Evolutionary conservation across 2,888 invertebrate species (phyloP).

Genomic region (Ornithoptera alexandrae): DNA sequence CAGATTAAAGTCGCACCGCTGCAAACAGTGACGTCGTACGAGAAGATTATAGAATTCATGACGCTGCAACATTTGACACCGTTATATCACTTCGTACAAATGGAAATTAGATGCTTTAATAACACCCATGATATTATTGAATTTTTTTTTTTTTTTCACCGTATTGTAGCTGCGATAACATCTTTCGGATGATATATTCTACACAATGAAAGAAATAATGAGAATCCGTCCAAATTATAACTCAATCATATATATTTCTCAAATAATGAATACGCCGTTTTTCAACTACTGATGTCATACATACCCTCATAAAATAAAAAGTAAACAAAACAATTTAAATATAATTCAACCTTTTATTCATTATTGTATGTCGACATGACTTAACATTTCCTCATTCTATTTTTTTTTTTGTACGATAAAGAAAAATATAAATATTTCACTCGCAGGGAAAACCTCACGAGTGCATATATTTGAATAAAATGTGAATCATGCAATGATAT

Average conservation of each 20-base stretch:
- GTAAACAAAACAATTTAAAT: no score
- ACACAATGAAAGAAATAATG: background rate
- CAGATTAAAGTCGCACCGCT: constrained; percentile 57
- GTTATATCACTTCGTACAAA: constrained; percentile 57
- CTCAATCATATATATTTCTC: no score
- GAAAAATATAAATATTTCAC: constrained; percentile 4
- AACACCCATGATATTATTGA: no score
- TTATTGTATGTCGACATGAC: background rate
- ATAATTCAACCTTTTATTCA: background rate
- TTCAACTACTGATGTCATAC: no score
- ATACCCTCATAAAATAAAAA: no score
- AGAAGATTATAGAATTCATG: constrained; percentile 61
- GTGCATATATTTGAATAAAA: constrained; percentile 31
- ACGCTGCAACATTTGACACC: constrained; percentile 63
- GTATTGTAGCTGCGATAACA: no score
- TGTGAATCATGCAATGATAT: constrained; percentile 26
- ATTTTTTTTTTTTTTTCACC: no score
- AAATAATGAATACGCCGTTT: no score
- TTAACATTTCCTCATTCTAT: background rate
- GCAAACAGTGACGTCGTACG: constrained; percentile 43
- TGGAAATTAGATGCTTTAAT: constrained; percentile 66
- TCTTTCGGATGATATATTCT: background rate
- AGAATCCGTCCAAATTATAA: no score
- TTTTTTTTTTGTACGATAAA: background rate
- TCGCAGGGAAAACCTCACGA: constrained; percentile 9